Percentiles rank a stretch among this genome's conserved stretches.
These are phyloP conservation scores for Drosophila conformis DNA, from an alignment of 2,888 invertebrate genomes.

Conservation along the genomic window DNA sequence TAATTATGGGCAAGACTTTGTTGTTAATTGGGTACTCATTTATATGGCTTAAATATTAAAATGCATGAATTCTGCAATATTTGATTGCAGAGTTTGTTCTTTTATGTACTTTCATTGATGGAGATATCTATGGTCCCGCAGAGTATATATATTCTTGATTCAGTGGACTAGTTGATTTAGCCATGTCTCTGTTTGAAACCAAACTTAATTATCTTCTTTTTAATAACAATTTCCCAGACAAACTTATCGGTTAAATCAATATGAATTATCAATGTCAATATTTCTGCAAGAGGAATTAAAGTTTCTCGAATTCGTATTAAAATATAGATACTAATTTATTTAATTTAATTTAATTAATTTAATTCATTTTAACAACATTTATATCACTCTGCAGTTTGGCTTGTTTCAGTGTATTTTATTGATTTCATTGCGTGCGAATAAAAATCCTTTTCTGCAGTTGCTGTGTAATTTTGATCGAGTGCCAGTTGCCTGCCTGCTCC, in stretches of 20 bases:
- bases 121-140: too few species aligned
- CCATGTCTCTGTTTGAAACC: neutral
- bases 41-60: neutral
- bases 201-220: neutral
- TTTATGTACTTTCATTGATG: too few species aligned
- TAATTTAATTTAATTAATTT: too few species aligned
- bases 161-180: neutral
- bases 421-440: constrained; percentile 48
- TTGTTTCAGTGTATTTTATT: constrained; percentile 14
- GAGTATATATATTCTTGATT: neutral
- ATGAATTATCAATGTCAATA: neutral
- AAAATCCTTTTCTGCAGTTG: constrained; percentile 26
- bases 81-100: neutral
- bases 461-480: constrained; percentile 41
- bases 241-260: neutral
- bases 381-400: neutral
- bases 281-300: too few species aligned
- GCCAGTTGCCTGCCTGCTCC: constrained; percentile 29
- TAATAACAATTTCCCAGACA: neutral
- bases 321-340: neutral
- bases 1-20: neutral
- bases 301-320: neutral
- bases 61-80: neutral
- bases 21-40: neutral
- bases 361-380: neutral